Percentiles rank a stretch among this genome's conserved stretches.
Conservation (phyloP, 2,888 invertebrate genomes). For the Xestia sexstrigata region DNA sequence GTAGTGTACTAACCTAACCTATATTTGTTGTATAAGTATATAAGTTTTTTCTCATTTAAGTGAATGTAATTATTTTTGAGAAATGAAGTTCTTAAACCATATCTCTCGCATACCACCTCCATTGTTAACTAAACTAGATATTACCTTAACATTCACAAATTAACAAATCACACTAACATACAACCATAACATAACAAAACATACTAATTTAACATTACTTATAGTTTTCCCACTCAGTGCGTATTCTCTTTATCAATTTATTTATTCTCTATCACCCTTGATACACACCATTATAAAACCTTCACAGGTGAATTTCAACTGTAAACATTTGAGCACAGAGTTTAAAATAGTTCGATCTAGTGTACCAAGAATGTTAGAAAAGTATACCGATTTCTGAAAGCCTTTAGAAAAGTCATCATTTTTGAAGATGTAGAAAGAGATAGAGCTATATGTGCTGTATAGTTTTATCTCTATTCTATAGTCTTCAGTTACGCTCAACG, state of each 20-base stretch:
- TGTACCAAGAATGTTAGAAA: background rate
- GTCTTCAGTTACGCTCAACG: background rate
- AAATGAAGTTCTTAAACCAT: background rate
- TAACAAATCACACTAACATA: conserved; percentile 66
- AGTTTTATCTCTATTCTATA: background rate
- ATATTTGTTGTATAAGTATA: no score
- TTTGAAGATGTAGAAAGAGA: background rate
- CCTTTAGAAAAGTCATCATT: background rate
- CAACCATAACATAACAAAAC: conserved; percentile 62
- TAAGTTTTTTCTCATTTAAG: no score
- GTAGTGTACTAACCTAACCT: no score
- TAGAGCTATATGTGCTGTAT: background rate
- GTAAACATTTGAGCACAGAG: background rate
- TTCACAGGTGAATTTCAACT: background rate
- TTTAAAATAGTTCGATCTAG: background rate
- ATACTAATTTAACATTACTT: conserved; percentile 60
- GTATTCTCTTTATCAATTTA: conserved; percentile 33
- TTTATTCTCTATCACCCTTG: background rate
- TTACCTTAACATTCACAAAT: conserved; percentile 58
- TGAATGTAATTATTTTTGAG: no score
- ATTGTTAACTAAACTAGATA: conserved; percentile 33
- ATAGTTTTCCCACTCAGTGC: conserved; percentile 56
- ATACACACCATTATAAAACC: background rate
- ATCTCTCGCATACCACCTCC: conserved; percentile 43
- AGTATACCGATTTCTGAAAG: conserved; percentile 7